These are phyloP conservation scores for Acropora tenuis DNA, from an alignment of 64 coral and sea anemone genomes.

Conservation along the genomic window DNA sequence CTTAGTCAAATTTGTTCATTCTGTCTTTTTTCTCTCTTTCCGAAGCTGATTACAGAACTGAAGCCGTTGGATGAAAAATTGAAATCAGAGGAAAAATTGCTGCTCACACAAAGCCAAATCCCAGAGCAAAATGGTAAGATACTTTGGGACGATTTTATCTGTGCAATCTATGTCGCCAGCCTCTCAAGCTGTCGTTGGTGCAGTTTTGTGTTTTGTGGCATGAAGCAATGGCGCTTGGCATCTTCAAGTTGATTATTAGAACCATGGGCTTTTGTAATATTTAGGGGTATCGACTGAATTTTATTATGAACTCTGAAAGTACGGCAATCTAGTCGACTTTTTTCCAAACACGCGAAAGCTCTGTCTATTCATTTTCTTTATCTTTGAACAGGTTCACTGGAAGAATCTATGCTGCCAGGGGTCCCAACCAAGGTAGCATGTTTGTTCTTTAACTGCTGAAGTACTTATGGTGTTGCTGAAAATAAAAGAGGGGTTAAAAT, in stretches of 20 bases:
- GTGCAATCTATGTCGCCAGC: too few relatives aligned
- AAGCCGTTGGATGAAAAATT: conserved; percentile 80
- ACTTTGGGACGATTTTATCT: background rate
- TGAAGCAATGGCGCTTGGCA: too few relatives aligned
- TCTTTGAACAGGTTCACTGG: background rate
- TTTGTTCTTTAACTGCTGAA: background rate
- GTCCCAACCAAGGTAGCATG: background rate
- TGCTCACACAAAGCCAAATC: conserved; percentile 45
- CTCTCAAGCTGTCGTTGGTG: too few relatives aligned
- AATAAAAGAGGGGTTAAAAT: too few relatives aligned
- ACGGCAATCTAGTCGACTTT: background rate
- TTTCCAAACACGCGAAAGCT: background rate
- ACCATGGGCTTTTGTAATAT: too few relatives aligned
- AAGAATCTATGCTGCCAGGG: background rate
- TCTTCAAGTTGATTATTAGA: too few relatives aligned
- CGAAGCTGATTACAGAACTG: conserved; percentile 90
- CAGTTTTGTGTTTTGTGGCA: too few relatives aligned
- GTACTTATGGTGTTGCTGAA: too few relatives aligned
- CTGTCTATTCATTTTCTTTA: background rate
- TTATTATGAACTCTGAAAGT: too few relatives aligned
- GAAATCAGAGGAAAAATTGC: conserved; percentile 64
- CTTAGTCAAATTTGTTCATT: background rate
- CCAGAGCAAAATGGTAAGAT: conserved; percentile 25
- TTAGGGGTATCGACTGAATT: too few relatives aligned
- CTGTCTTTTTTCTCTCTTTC: background rate